Base-by-base conservation (phyloP, 2,113 vertebrate species). In the Cinclus mexicanus region DNA sequence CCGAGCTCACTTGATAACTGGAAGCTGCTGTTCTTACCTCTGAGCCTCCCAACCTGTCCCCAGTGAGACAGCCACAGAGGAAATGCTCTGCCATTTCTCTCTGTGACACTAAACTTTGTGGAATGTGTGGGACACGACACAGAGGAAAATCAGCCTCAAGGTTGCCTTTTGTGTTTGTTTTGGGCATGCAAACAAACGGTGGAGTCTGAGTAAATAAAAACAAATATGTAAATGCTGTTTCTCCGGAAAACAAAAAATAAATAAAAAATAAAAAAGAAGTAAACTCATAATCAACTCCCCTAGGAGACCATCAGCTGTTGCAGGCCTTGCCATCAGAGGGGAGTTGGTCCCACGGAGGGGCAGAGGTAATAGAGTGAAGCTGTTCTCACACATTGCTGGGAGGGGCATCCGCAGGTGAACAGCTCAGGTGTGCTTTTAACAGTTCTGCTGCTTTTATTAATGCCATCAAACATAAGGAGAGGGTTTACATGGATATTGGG, bases 11-110 rank as follows among this genome's bases (percentile, higher is more conserved):
- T 87, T 92, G 90, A 92, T 96, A 94, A 85, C 84, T 95, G 61
- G 94, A 96, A 98, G 95, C 92, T 97, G 94, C 94, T 97, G 97
- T 70, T 96, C 75, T 72, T 70, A 95, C 94, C 89, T 96, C 80
- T 94, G 78, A 89, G n/a, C 83, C 85, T 94, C 79, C 60, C 93
- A 95, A 92, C 77, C 57, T 92, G 55, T 93, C 91, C 91, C 91
- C 75, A 57, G 90, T 12, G 23, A 97, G 50, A 25, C 33, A 93
- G n/a, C 4, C 23, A 82, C 49, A 19, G 7, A 61, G 7, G n/a
- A 96, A 94, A 94, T 49, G 63, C 19, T 64, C 65, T 70, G 52
- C 6, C 31, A 63, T 53, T 92, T 71, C 29, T 89, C 17, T 79
- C 79, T 47, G 22, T 42, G 78, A 55, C 75, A 72, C 90, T 61